Evolutionary conservation across 64 coral and sea anemone genomes (phyloP), one percentile per base, ranked within the genome.

Genomic region (Stichodactyla helianthus): DNA sequence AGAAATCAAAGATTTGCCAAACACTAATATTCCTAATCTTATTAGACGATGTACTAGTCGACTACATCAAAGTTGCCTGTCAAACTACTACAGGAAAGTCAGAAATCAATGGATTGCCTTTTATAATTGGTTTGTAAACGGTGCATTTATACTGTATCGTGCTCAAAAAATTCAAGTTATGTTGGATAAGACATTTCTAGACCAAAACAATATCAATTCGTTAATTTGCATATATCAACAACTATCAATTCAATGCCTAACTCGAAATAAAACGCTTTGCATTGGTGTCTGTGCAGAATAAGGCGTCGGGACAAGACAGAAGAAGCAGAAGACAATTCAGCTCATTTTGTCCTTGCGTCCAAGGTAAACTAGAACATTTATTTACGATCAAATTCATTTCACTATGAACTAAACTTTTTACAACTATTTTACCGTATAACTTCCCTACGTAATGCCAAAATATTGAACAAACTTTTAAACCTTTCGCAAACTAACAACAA

Each of bases 261-360:
- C 27, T 74, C 68, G 27, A 74, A 74, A 13, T 74, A 2, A 27
- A 4, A 74, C 1, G 2, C 2, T 68, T 28, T 31, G 28, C 28
- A 31, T 28, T 26, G 13, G 35, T 74, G 4, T 74, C 2, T 74
- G 5, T 25, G 1, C 10, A 74, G 68, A 31, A 27, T 23, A 81
- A 81, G 50, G 51, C 16, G 15, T 18, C 78, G 4, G 12, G 53
- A 52, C 15, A 51, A 81, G 50, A 81, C 19, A 81, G 52, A 10
- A 87, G 90, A 28, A 57, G 59, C 16, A 91, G 59, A 91, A 86
- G 89, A 25, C 89, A 91, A 83, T 86, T 90, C 52, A 74, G 59
- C 18, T 82, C 81, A 10, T 77, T 13, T 26, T 90, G 89, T 31
- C 82, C 89, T 7, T 86, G 89, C 63, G 28, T 79, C 10, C 83